Base-by-base conservation (phyloP, 2,113 vertebrate species). In the Lethenteron reissneri region DNA sequence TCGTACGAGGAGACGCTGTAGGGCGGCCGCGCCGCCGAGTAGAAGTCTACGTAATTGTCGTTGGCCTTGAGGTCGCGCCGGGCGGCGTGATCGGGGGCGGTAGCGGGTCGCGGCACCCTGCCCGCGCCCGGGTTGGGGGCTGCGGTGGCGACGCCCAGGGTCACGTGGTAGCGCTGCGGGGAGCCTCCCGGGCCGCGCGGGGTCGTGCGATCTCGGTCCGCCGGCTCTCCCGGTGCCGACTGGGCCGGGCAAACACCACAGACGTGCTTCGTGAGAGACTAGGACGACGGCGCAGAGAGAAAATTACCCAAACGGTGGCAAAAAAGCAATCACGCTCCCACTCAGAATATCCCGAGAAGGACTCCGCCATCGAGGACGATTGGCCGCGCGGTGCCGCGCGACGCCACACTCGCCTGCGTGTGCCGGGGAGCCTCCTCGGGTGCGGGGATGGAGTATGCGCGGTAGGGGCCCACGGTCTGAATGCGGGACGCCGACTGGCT, bases 41-140 rank as follows among this genome's bases (percentile, higher is more conserved):
- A 68, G 64, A 68, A 68, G 64, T 68, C 64, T 11, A 68, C 64
- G 25, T 68, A 68, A 25, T 68, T 68, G 64, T 68, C 64, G 25
- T 68, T n/a, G 25, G n/a, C 25, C 64, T 68, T 68, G 64, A 17
- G 64, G 64, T 68, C 64, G 25, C 64, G 64, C n/a, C n/a, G 64
- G 25, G 64, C 25, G 11, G n/a, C 11, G 64, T 68, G 64, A 17
- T 68, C 64, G 25, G 64, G 21, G 64, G 64, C n/a, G 64, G 64
- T 68, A 9, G 25, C n/a, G 41, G 41, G 41, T 41, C 41, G 41
- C 41, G 6, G 41, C 41, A 41, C 41, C 41, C 41, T 41, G 41
- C 41, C 6, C 41, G 41, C 41, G 41, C 41, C 41, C 41, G 41
- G 41, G 41, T 41, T 25, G 64, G 64, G 8, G 64, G 10, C 8